These are phyloP conservation scores for Nomada hirtipes DNA, from an alignment of 2,888 invertebrate genomes.

Conservation along the genomic window DNA sequence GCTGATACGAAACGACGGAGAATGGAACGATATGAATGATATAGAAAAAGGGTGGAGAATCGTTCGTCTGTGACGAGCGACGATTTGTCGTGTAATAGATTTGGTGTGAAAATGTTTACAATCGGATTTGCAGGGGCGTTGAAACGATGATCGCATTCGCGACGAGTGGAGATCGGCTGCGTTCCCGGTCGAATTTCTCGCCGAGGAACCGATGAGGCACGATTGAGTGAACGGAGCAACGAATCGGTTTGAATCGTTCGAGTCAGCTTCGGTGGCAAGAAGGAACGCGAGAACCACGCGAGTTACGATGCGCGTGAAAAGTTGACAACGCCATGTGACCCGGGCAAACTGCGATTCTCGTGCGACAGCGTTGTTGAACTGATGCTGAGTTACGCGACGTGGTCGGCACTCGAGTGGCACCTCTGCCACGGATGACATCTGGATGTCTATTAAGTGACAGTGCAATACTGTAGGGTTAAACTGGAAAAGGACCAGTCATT, in stretches of 20 bases:
- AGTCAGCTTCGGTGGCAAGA: constrained; percentile 12
- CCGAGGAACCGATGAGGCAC: constrained; percentile 26
- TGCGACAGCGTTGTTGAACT: constrained; percentile 44
- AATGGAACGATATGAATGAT: background rate
- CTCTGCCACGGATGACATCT: constrained; percentile 63
- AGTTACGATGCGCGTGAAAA: constrained; percentile 57
- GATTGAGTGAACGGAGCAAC: constrained; percentile 7
- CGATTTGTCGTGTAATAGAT: background rate
- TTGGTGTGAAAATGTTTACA: constrained; percentile 10
- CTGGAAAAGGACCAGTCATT: constrained; percentile 51
- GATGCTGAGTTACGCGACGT: constrained; percentile 58
- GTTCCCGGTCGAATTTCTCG: constrained; percentile 2
- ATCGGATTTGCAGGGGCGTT: constrained; percentile 37
- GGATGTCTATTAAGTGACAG: constrained; percentile 66
- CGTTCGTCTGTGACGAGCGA: background rate
- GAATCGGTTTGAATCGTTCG: constrained; percentile 16
- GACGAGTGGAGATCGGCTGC: constrained; percentile 13
- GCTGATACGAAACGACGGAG: background rate
- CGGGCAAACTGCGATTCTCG: constrained; percentile 42
- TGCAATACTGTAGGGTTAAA: constrained; percentile 53
- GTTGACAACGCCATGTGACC: constrained; percentile 61
- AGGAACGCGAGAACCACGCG: constrained; percentile 4
- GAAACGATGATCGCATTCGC: constrained; percentile 31
- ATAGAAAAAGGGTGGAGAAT: background rate
- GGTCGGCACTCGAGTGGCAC: constrained; percentile 55